A percentile compares a stretch with the other conserved stretches of the same genome.
Conservation (phyloP, 2,113 vertebrate genomes). For the Pholis gunnellus region DNA sequence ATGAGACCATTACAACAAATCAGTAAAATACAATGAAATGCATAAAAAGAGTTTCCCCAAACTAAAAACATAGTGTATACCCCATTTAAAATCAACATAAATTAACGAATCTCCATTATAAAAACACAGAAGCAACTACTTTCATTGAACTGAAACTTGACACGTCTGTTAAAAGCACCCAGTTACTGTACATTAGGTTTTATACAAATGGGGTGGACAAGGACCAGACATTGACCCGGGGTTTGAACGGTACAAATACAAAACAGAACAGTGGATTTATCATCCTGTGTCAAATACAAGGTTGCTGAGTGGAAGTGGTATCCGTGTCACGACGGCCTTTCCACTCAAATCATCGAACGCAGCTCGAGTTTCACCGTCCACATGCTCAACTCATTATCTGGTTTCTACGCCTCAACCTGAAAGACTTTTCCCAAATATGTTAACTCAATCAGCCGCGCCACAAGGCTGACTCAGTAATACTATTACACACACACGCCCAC, state of each 20-base stretch:
- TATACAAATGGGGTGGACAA: neutral
- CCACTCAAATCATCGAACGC: conserved; percentile 33
- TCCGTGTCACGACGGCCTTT: conserved; percentile 43
- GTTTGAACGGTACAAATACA: neutral
- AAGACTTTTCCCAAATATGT: conserved; percentile 62
- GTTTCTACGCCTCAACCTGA: conserved; percentile 39
- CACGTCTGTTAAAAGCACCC: neutral
- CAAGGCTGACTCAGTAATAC: conserved; percentile 67
- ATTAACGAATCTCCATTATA: neutral
- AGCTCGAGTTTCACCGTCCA: conserved; percentile 65
- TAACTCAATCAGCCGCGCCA: conserved; percentile 67
- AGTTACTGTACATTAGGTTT: neutral
- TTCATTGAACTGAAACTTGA: conserved; percentile 2
- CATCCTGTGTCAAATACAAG: conserved; percentile 11
- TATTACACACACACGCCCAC: conserved; percentile 49
- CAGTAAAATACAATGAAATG: neutral
- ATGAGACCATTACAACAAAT: conserved; percentile 37
- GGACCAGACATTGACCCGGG: conserved; percentile 4
- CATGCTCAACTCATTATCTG: conserved; percentile 71
- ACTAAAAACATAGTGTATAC: neutral
- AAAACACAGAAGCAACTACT: neutral
- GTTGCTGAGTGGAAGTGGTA: conserved; percentile 29
- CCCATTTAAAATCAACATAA: conserved; percentile 14
- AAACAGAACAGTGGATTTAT: conserved; percentile 24
- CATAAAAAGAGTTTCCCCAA: neutral